Conservation (phyloP, 1,140 invertebrate species). For the Tribolium castaneum region DNA sequence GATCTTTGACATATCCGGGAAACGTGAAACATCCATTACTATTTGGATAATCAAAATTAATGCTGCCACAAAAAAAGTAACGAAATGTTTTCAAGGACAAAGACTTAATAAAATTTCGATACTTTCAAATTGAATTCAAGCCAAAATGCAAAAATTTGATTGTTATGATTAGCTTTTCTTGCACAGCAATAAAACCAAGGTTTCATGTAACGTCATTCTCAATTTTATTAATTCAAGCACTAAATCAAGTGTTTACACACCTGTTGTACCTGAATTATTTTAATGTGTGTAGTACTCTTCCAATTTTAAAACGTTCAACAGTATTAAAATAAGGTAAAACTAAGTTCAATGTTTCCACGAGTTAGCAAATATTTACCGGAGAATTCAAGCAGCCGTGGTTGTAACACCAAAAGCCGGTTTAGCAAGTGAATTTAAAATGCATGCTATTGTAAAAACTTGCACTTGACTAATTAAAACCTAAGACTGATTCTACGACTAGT, state of each 20-base stretch:
- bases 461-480: too few species aligned
- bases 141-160: background rate
- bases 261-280: too few species aligned
- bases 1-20: background rate
- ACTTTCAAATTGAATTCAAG: background rate
- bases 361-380: too few species aligned
- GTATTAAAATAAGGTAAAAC: too few species aligned
- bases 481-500: too few species aligned
- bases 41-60: background rate
- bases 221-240: background rate
- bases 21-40: background rate
- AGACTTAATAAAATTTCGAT: background rate
- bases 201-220: background rate
- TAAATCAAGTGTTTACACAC: background rate
- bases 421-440: too few species aligned
- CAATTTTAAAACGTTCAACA: too few species aligned
- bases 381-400: too few species aligned
- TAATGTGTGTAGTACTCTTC: too few species aligned
- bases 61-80: background rate
- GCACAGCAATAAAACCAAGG: background rate
- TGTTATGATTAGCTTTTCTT: background rate
- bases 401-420: too few species aligned
- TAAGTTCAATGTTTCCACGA: too few species aligned
- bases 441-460: too few species aligned
- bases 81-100: background rate